These are phyloP conservation scores for Trissonchulus sp. DNA, from an alignment of 2,888 invertebrate species.

Conservation along the genomic window DNA sequence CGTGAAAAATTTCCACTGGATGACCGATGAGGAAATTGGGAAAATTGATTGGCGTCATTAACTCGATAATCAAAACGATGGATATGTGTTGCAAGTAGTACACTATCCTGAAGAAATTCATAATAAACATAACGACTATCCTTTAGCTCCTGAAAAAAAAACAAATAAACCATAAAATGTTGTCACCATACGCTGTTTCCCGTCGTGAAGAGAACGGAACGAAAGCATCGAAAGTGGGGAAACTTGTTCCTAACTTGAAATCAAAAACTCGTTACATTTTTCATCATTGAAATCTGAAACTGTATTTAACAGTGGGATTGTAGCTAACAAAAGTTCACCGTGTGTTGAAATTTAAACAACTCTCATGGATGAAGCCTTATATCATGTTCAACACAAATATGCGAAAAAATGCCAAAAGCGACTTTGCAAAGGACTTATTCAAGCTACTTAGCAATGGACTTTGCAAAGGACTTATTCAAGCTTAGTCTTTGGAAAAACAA, in stretches of 20 bases:
- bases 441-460: constrained; percentile 23
- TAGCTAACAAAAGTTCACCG: constrained; percentile 31
- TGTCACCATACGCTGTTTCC: background rate
- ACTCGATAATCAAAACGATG: too few relatives aligned
- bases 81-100: too few relatives aligned
- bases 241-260: background rate
- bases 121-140: constrained; percentile 4
- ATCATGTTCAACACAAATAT: constrained; percentile 29
- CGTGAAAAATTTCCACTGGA: too few relatives aligned
- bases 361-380: constrained; percentile 29
- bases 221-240: background rate
- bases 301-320: constrained; percentile 32
- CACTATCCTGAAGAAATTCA: constrained; percentile 26
- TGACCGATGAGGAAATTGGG: too few relatives aligned
- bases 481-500: constrained; percentile 1
- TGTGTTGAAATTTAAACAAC: constrained; percentile 32
- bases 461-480: constrained; percentile 33
- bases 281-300: constrained; percentile 31
- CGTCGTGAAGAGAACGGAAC: background rate
- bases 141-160: background rate
- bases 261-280: constrained; percentile 31
- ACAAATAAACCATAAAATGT: background rate
- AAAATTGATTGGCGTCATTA: too few relatives aligned
- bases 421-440: too few relatives aligned
- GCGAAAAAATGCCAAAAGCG: constrained; percentile 18